Evolutionary conservation across 2,888 invertebrate species (phyloP).

Genomic region (Parnassius mnemosyne): DNA sequence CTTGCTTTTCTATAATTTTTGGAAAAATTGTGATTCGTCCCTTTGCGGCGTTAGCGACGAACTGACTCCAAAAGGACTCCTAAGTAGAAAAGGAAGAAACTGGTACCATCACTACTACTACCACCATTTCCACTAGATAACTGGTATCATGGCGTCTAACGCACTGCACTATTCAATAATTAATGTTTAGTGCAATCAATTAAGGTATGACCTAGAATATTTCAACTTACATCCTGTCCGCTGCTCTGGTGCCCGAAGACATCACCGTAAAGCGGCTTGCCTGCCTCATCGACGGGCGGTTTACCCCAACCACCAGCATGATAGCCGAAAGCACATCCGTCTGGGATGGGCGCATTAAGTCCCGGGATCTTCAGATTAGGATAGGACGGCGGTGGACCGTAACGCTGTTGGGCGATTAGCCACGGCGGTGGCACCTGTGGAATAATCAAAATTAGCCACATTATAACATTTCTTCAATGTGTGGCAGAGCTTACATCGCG

Average conservation of each 20-base stretch:
- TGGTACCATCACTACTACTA: no score
- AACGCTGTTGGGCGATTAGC: constrained; percentile 98
- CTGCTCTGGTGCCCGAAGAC: constrained; percentile 94
- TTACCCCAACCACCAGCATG: constrained; percentile 99
- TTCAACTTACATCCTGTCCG: constrained; percentile 83
- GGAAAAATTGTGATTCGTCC: no score
- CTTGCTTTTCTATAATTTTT: no score
- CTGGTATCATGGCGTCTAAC: no score
- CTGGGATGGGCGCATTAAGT: constrained; percentile 98
- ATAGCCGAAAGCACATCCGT: constrained; percentile 98
- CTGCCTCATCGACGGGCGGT: constrained; percentile 99
- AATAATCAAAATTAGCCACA: background rate
- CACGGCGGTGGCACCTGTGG: constrained; percentile 92
- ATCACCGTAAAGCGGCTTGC: constrained; percentile 98
- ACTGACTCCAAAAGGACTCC: no score
- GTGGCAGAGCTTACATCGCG: no score
- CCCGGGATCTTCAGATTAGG: constrained; percentile 99
- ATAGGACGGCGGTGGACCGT: constrained; percentile 99
- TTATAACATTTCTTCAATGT: no score
- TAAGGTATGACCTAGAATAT: background rate
- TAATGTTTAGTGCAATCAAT: no score
- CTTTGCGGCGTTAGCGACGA: no score
- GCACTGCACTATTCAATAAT: no score
- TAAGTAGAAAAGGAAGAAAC: no score
- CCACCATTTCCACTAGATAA: no score